phyloP scores from a whole-genome alignment of 2,113 vertebrate species.

The Apteryx owenii region DNA sequence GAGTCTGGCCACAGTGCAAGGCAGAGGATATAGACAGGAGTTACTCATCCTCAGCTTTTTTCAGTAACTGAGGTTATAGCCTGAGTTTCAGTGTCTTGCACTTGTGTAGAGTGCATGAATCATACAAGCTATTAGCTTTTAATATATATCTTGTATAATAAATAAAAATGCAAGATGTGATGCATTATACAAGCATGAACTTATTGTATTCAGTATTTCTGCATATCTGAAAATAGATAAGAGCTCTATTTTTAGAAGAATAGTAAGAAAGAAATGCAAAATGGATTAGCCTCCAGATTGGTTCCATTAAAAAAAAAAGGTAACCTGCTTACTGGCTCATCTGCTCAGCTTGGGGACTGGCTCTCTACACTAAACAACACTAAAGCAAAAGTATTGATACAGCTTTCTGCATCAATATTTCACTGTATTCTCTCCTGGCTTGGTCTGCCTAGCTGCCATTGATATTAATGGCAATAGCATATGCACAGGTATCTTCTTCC shows the following conservation, averaged over 20 bases:
- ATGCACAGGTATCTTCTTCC: not conserved
- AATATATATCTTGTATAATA: not conserved
- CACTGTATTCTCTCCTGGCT: not conserved
- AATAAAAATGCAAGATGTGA: not conserved
- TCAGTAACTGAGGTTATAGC: not conserved
- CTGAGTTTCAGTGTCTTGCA: not conserved
- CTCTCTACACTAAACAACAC: not conserved
- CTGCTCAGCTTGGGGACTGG: not conserved
- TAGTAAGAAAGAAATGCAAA: not conserved
- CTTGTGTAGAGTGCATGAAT: not conserved
- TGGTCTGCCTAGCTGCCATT: not conserved
- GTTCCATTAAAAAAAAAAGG: not conserved
- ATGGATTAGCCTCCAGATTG: not conserved
- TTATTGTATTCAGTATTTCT: not conserved
- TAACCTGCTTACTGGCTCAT: not conserved
- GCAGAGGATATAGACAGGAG: not conserved
- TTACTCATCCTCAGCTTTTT: not conserved
- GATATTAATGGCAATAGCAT: not conserved
- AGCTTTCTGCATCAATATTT: not conserved
- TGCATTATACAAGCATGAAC: not conserved
- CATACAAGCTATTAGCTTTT: not conserved
- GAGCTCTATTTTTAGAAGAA: not conserved
- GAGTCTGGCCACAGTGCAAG: not conserved
- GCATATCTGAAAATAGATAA: not conserved
- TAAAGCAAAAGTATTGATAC: not conserved